A percentile compares a stretch with the other conserved stretches of the same genome.
Evolutionary conservation across 1,140 invertebrate genomes (phyloP).

Genomic region (Psix sp.): DNA sequence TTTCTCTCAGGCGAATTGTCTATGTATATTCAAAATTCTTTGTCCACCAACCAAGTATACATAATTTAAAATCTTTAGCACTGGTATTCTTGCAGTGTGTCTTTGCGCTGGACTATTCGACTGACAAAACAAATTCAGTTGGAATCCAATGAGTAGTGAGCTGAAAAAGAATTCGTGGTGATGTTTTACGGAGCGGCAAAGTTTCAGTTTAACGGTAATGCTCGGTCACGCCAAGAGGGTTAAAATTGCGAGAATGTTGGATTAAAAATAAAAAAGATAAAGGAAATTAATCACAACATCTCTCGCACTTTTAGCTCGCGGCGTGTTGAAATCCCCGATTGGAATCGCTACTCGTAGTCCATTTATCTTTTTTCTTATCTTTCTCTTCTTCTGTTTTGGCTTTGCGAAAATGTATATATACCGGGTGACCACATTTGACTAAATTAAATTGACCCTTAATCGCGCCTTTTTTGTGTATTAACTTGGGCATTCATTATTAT

Average conservation of each 20-base stretch:
- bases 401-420: too few species aligned
- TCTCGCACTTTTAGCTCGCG: conserved; percentile 59
- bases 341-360: conserved; percentile 52
- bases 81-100: too few species aligned
- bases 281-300: conserved; percentile 64
- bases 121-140: conserved; percentile 41
- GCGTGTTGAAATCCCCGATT: conserved; percentile 62
- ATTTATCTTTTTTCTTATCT: conserved; percentile 60
- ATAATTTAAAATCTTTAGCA: too few species aligned
- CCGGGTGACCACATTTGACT: too few species aligned
- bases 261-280: conserved; percentile 54
- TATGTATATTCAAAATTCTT: conserved; percentile 38
- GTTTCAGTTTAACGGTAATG: conserved; percentile 63
- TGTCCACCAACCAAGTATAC: conserved; percentile 6
- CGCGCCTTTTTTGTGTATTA: too few species aligned
- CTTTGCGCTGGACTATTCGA: conserved; percentile 13
- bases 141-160: conserved; percentile 38
- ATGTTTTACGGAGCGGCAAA: conserved; percentile 35
- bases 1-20: too few species aligned
- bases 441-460: too few species aligned
- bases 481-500: too few species aligned
- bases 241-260: conserved; percentile 49
- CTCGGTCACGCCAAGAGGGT: conserved; percentile 45
- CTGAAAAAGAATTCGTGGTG: conserved; percentile 37
- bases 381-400: too few species aligned